Evolutionary conservation across 2,113 vertebrate genomes (phyloP).

Genomic region (Stomatorhinus ivindoensis): DNA sequence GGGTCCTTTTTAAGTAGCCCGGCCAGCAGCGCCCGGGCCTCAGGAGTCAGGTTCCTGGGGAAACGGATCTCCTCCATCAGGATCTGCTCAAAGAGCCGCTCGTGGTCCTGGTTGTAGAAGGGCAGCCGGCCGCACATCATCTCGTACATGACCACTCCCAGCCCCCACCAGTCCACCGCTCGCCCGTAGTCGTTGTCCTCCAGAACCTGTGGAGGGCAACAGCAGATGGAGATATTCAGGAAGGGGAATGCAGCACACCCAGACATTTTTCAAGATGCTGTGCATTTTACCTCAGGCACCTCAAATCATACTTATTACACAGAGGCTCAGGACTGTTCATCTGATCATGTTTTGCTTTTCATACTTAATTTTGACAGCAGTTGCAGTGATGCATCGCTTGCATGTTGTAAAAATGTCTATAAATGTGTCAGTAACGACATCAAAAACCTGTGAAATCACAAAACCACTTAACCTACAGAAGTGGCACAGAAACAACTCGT

Average conservation of each 20-base stretch:
- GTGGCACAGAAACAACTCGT: background rate
- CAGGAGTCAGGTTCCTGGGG: constrained; percentile 84
- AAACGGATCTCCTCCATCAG: constrained; percentile 98
- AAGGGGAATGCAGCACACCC: background rate
- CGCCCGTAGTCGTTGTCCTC: constrained; percentile 95
- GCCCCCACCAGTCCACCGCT: constrained; percentile 96
- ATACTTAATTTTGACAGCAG: background rate
- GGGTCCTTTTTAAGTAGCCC: constrained; percentile 91
- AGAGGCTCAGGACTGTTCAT: background rate
- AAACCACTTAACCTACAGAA: background rate
- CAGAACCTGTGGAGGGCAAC: constrained; percentile 65
- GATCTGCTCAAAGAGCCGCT: constrained; percentile 93
- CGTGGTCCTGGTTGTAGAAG: constrained; percentile 97
- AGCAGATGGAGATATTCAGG: background rate
- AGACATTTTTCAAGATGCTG: background rate
- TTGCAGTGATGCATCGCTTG: background rate
- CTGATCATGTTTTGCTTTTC: background rate
- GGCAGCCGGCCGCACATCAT: constrained; percentile 93
- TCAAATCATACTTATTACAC: background rate
- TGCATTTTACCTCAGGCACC: background rate
- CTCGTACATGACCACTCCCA: constrained; percentile 96
- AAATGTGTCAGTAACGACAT: background rate
- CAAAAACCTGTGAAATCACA: background rate
- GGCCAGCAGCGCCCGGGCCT: constrained; percentile 81
- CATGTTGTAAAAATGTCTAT: background rate